These are phyloP conservation scores for Cynopterus sphinx DNA, from an alignment of 2,797 vertebrate species.

Conservation along the genomic window DNA sequence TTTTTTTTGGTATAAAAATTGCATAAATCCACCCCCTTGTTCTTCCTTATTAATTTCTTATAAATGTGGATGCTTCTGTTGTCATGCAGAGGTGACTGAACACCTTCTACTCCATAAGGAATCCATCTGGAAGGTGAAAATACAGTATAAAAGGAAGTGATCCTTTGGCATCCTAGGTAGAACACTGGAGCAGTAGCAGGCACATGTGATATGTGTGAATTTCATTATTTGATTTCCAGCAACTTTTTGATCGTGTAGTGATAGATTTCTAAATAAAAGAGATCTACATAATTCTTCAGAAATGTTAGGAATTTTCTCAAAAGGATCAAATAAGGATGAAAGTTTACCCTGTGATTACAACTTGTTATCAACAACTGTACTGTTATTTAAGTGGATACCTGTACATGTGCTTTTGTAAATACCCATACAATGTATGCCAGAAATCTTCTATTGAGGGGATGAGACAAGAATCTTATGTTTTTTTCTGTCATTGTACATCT, in stretches of 20 bases:
- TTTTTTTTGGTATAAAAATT: neutral
- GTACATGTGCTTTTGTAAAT: neutral
- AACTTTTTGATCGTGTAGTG: neutral
- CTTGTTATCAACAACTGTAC: neutral
- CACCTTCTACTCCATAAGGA: neutral
- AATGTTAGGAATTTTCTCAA: neutral
- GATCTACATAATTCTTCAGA: slow-evolving; percentile 4
- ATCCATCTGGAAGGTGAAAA: slow-evolving; percentile 1
- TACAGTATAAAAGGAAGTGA: neutral
- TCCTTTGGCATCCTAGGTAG: neutral
- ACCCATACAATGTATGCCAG: neutral
- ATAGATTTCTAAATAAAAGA: neutral
- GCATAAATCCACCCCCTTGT: neutral
- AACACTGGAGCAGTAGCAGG: neutral
- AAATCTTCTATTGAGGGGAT: neutral
- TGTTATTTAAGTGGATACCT: neutral
- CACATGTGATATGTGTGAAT: neutral
- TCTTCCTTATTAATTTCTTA: slow-evolving; percentile 10
- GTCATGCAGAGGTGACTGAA: neutral
- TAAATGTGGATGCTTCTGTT: neutral
- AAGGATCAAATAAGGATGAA: neutral
- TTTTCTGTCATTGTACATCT: neutral
- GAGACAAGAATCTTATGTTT: neutral
- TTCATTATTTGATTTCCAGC: neutral
- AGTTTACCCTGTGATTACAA: neutral